Conservation (phyloP, 92 coral and sea anemone genomes). For the Actinostola sp. region DNA sequence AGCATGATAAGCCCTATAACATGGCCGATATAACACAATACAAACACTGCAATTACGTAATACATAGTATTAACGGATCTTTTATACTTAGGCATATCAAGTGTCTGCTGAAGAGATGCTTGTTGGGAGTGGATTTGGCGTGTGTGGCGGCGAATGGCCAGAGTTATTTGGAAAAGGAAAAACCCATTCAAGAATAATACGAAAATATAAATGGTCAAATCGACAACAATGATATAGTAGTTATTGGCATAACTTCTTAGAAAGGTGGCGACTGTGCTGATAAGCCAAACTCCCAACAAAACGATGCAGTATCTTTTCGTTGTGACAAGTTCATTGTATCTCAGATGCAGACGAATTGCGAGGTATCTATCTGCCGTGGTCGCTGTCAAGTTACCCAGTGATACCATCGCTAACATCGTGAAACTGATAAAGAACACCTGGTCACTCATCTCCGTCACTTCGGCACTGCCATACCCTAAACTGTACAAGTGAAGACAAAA, state of each 20-base stretch:
- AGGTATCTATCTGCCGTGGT: slow-evolving; percentile 11
- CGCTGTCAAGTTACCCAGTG: slow-evolving; percentile 1
- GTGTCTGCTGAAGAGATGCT: not conserved
- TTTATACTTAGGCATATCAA: slow-evolving; percentile 14
- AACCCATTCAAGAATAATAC: not conserved
- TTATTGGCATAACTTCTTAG: not conserved
- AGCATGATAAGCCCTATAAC: not conserved
- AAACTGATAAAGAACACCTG: not conserved
- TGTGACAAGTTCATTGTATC: slow-evolving; percentile 18
- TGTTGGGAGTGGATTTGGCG: slow-evolving; percentile 4
- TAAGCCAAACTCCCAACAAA: not conserved
- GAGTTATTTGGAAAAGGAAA: slow-evolving; percentile 1
- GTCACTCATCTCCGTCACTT: not conserved
- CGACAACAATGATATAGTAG: not conserved
- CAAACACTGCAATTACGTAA: not conserved
- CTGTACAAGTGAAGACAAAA: slow-evolving; percentile 14
- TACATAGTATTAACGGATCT: slow-evolving; percentile 10
- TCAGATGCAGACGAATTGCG: slow-evolving; percentile 3
- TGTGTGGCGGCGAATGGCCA: not conserved
- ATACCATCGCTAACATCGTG: slow-evolving; percentile 10
- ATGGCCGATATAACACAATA: not conserved
- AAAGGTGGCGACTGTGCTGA: not conserved
- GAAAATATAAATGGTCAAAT: not conserved
- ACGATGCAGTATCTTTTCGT: not conserved
- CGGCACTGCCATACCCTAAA: not conserved